A percentile compares a stretch with the other conserved stretches of the same genome.
Conservation (phyloP, 2,888 invertebrate genomes). For the Poecilobothrus nobilitatus region DNA sequence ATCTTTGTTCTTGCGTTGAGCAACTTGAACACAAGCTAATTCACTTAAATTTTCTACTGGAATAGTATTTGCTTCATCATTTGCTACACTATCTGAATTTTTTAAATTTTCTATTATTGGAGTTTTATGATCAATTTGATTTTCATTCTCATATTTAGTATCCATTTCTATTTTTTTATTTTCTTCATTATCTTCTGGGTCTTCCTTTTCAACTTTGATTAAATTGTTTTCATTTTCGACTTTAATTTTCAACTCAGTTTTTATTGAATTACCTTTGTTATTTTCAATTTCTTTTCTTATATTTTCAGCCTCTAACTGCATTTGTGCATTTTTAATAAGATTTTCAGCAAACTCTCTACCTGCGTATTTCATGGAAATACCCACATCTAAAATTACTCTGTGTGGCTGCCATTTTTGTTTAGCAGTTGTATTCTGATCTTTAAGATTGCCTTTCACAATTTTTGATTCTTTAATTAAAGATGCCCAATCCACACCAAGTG, state of each 20-base stretch:
- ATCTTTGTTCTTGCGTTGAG: slow-evolving; percentile 51
- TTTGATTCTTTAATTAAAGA: slow-evolving; percentile 74
- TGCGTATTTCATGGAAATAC: slow-evolving; percentile 69
- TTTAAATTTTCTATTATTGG: slow-evolving; percentile 29
- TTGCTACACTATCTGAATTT: slow-evolving; percentile 9
- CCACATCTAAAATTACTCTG: slow-evolving; percentile 68
- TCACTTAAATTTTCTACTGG: neutral
- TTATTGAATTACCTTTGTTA: slow-evolving; percentile 16
- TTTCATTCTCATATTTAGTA: slow-evolving; percentile 31
- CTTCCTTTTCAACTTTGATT: slow-evolving; percentile 26
- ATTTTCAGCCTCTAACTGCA: slow-evolving; percentile 31
- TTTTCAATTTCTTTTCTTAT: slow-evolving; percentile 21
- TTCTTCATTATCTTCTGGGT: slow-evolving; percentile 14
- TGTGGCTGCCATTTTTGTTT: slow-evolving; percentile 74
- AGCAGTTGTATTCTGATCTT: slow-evolving; percentile 46
- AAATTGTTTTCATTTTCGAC: slow-evolving; percentile 28
- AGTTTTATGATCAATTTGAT: slow-evolving; percentile 32
- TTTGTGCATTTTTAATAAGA: slow-evolving; percentile 39
- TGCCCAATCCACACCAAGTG: slow-evolving; percentile 93
- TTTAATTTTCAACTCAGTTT: slow-evolving; percentile 35
- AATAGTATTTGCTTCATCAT: neutral
- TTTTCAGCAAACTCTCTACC: slow-evolving; percentile 54
- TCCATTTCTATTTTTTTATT: slow-evolving; percentile 26
- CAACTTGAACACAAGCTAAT: slow-evolving; percentile 50
- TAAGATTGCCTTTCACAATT: slow-evolving; percentile 28